Evolutionary conservation across 2,888 invertebrate species (phyloP), one percentile per base, ranked within the genome.

Genomic region (Mesodorylaimus sp.): DNA sequence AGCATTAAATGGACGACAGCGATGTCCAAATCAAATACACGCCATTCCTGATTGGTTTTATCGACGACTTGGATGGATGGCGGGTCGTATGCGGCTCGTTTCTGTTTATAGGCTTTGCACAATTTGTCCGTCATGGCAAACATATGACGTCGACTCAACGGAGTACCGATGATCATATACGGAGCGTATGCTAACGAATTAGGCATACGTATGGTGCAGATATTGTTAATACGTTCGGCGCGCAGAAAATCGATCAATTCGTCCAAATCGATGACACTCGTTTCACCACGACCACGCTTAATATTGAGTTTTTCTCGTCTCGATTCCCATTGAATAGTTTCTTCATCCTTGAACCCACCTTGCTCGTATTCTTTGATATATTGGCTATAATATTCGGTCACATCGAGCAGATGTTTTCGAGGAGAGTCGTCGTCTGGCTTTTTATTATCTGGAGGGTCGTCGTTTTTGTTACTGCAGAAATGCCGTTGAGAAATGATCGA

Each of bases 21-120:
- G 65, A 89, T 91, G 54, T 86, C 86, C 71, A 89, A 74, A 73
- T 91, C 89, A 65, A 91, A 62, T 23, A 87, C 87, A 68, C 84
- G 76, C 89, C 89, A 91, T 59, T 84, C 79, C 46, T 75, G 75
- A 13, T 24, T 25, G 10, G 27, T 16, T 19, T 21, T 41, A n/a
- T n/a, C n/a, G n/a, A n/a, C n/a, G n/a, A n/a, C n/a, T n/a, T 21
- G 7, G 3, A 44, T 3, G 7, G 23, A 13, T 7, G 23, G 10
- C 26, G 44, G 85, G 86, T 71, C 61, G 26, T 47, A 42, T 16
- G 21, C 29, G 29, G 45, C 29, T 47, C 55, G 56, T 48, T 58
- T 60, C 38, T 43, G 39, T 53, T 60, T 60, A 48, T 57, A 56
- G 44, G 52, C 7, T 43, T 45, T 50, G 16, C 32, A 21, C 38